phyloP scores from a whole-genome alignment of 1,140 invertebrate genomes.

The Melitaea cinxia region DNA sequence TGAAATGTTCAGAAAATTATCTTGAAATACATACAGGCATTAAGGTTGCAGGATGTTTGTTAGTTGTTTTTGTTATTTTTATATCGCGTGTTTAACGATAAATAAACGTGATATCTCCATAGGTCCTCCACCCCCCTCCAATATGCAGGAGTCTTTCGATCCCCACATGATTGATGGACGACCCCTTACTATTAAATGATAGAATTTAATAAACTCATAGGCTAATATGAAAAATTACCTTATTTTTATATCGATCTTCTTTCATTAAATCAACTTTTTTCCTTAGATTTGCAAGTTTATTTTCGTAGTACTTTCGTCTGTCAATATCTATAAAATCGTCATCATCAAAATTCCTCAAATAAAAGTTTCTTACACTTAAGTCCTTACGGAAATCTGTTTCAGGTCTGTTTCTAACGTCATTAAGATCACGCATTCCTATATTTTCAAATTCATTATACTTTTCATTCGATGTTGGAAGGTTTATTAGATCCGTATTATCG shows the following conservation, averaged over 20 bases:
- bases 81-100: too few species aligned
- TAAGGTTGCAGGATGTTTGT: too few species aligned
- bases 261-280: constrained; percentile 30
- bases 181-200: not conserved
- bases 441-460: constrained; percentile 9
- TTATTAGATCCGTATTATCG: not conserved
- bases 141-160: too few species aligned
- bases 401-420: constrained; percentile 15
- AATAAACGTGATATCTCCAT: too few species aligned
- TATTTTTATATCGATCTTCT: constrained; percentile 14
- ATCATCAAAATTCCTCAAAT: constrained; percentile 18
- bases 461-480: not conserved
- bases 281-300: constrained; percentile 30
- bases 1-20: too few species aligned
- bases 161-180: too few species aligned
- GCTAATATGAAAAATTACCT: not conserved
- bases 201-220: not conserved
- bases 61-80: too few species aligned
- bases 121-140: too few species aligned
- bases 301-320: constrained; percentile 34
- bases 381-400: not conserved
- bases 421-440: constrained; percentile 14
- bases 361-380: too few species aligned
- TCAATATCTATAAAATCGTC: constrained; percentile 13
- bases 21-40: too few species aligned